Conservation (phyloP, 2,888 invertebrate species). For the Oligia latruncula region DNA sequence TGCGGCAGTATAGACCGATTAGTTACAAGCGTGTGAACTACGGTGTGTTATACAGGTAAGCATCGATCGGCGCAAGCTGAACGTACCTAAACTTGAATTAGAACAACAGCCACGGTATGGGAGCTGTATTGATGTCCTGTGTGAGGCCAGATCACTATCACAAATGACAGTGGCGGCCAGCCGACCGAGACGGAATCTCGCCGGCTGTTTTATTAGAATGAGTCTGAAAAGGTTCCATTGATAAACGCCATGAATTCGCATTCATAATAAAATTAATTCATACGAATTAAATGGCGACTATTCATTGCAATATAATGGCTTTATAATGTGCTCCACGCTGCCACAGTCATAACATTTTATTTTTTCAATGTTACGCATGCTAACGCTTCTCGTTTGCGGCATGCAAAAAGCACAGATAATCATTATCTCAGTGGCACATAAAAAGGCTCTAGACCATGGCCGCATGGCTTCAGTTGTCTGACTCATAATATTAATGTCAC, state of each 20-base stretch:
- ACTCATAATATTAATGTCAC: neutral
- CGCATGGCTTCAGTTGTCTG: neutral
- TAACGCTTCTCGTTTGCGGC: neutral
- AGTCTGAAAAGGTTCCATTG: conserved; percentile 50
- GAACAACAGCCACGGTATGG: conserved; percentile 28
- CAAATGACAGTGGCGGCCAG: conserved; percentile 54
- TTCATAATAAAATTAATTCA: conserved; percentile 46
- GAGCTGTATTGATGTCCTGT: conserved; percentile 45
- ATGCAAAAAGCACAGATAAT: conserved; percentile 17
- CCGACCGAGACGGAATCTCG: conserved; percentile 60
- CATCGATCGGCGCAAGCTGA: conserved; percentile 8
- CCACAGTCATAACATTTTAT: conserved; percentile 15
- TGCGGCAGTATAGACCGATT: conserved; percentile 18
- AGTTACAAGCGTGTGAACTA: conserved; percentile 17
- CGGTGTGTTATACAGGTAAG: conserved; percentile 34
- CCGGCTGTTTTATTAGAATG: conserved; percentile 35
- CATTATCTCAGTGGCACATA: neutral
- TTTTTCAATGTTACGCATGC: conserved; percentile 14
- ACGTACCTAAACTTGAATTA: conserved; percentile 16
- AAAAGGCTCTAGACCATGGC: neutral
- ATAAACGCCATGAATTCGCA: conserved; percentile 45
- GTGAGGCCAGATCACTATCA: conserved; percentile 65
- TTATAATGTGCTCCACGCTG: conserved; percentile 24
- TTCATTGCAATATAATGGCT: conserved; percentile 33
- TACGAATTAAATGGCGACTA: conserved; percentile 42